A percentile compares a stretch with the other conserved stretches of the same genome.
These are phyloP conservation scores for Cotesia congregata DNA, from an alignment of 2,888 invertebrate species.

Conservation along the genomic window DNA sequence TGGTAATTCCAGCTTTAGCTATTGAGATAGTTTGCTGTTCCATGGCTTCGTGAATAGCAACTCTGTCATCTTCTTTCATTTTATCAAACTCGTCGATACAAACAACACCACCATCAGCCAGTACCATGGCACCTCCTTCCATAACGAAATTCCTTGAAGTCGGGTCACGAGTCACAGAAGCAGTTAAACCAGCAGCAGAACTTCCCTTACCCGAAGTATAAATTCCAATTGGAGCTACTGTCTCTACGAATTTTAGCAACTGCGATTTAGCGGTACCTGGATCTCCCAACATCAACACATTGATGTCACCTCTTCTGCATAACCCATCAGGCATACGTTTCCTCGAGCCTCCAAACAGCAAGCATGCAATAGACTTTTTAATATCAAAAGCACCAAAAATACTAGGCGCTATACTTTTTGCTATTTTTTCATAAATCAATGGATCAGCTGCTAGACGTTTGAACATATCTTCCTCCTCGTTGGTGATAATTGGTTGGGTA, in stretches of 20 bases:
- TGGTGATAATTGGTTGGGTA: slow-evolving; percentile 70
- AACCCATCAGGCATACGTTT: slow-evolving; percentile 95
- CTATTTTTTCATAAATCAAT: slow-evolving; percentile 90
- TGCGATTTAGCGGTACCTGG: slow-evolving; percentile 99
- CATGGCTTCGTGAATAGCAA: slow-evolving; percentile 99
- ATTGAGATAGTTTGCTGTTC: slow-evolving; percentile 99
- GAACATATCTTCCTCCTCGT: slow-evolving; percentile 87
- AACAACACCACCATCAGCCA: slow-evolving; percentile 99
- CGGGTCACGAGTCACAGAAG: slow-evolving; percentile 96
- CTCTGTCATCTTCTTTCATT: slow-evolving; percentile 99
- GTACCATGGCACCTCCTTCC: slow-evolving; percentile 99
- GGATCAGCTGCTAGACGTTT: slow-evolving; percentile 86
- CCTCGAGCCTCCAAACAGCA: slow-evolving; percentile 93
- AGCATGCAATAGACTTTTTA: slow-evolving; percentile 95
- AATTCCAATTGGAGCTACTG: slow-evolving; percentile 92
- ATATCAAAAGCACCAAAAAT: slow-evolving; percentile 95
- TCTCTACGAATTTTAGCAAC: slow-evolving; percentile 96
- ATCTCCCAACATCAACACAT: slow-evolving; percentile 94
- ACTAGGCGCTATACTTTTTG: slow-evolving; percentile 95
- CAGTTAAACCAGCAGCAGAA: slow-evolving; percentile 98
- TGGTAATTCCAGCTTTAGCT: slow-evolving; percentile 99
- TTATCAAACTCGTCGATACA: slow-evolving; percentile 99
- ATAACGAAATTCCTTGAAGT: slow-evolving; percentile 92
- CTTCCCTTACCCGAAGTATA: slow-evolving; percentile 99
- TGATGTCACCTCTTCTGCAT: slow-evolving; percentile 96